Evolutionary conservation across 35 echinoderm and acorn worm genomes (phyloP).

Genomic region (Patiria miniata): DNA sequence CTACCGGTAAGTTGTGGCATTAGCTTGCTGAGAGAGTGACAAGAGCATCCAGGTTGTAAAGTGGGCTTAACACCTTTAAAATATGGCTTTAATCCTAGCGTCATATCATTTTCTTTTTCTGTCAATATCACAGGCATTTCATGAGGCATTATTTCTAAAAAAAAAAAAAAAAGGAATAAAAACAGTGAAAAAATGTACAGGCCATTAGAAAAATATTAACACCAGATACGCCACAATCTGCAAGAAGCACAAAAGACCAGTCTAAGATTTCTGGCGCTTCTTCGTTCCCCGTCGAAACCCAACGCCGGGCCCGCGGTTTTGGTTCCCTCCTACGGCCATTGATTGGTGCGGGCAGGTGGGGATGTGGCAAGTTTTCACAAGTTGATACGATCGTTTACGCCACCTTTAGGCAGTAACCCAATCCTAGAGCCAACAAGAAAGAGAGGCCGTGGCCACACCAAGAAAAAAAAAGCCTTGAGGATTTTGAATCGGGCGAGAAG

Average conservation of each 20-base stretch:
- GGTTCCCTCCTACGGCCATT: neutral
- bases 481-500: no score
- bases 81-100: neutral
- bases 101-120: neutral
- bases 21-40: no score
- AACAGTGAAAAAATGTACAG: neutral
- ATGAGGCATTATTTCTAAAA: neutral
- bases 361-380: neutral
- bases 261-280: conserved; percentile 30
- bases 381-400: conserved; percentile 1
- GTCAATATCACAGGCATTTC: neutral
- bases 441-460: neutral
- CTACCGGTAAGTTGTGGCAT: no score
- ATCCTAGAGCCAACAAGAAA: neutral
- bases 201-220: conserved; percentile 14
- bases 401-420: neutral
- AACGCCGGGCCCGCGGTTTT: neutral
- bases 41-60: no score
- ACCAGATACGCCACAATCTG: conserved; percentile 17
- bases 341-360: conserved; percentile 5
- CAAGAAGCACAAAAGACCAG: conserved; percentile 5
- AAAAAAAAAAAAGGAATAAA: no score
- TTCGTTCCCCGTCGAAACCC: neutral
- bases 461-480: no score
- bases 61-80: no score